Evolutionary conservation across 2,113 vertebrate species (phyloP).

Genomic region (Lepus europaeus): DNA sequence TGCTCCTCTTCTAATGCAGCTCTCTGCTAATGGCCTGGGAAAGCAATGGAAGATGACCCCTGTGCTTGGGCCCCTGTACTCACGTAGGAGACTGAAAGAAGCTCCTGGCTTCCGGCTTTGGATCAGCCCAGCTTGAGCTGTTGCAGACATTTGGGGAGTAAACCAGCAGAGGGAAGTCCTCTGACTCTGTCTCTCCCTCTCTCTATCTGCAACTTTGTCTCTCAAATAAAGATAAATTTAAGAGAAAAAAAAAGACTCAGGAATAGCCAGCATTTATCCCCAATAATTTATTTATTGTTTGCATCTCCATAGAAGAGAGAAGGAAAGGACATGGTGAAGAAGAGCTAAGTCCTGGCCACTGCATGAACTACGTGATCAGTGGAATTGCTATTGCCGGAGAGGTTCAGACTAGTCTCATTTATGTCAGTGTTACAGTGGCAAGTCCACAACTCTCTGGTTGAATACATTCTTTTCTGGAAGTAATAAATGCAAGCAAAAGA

Average conservation of each 20-base stretch:
- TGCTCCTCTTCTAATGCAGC: no score
- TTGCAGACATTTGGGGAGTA: no score
- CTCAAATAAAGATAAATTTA: no score
- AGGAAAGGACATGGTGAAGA: background rate
- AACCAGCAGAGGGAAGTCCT: no score
- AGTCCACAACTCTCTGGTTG: background rate
- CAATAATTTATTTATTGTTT: background rate
- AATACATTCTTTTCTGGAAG: background rate
- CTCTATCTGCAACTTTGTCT: no score
- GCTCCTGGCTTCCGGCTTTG: no score
- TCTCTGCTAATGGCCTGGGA: no score
- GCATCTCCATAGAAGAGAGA: background rate
- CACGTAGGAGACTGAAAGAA: no score
- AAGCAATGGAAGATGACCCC: no score
- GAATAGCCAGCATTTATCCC: background rate
- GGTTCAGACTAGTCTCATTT: background rate
- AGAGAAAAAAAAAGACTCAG: background rate
- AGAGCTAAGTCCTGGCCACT: background rate
- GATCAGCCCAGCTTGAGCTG: no score
- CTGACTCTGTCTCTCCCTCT: no score
- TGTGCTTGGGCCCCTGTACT: no score
- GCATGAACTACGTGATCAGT: background rate
- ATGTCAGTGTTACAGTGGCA: background rate
- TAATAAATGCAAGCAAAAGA: slow-evolving; percentile 37
- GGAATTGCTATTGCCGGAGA: background rate